Evolutionary conservation across 2,888 invertebrate genomes (phyloP).

Genomic region (Monochamus alternatus): DNA sequence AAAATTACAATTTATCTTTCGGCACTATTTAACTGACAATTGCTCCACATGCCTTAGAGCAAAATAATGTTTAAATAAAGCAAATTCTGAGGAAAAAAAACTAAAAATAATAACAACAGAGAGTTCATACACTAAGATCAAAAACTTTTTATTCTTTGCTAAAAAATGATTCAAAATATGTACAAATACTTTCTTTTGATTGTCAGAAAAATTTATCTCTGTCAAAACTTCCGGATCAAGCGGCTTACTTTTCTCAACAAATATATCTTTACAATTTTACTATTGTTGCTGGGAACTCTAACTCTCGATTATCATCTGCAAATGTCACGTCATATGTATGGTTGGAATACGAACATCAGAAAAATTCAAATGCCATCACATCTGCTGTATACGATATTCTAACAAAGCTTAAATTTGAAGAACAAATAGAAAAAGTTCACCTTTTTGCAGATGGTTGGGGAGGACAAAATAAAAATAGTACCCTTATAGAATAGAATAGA

Average conservation of each 20-base stretch:
- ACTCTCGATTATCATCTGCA: slow-evolving; percentile 18
- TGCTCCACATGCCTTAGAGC: no score
- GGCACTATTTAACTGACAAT: slow-evolving; percentile 18
- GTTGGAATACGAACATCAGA: slow-evolving; percentile 20
- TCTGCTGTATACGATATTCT: slow-evolving; percentile 10
- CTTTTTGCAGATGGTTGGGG: slow-evolving; percentile 34
- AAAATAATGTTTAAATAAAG: slow-evolving; percentile 8
- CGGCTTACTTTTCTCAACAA: slow-evolving; percentile 33
- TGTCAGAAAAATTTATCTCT: slow-evolving; percentile 34
- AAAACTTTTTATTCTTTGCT: slow-evolving; percentile 11
- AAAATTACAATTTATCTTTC: slow-evolving; percentile 25
- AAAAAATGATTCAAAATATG: not conserved
- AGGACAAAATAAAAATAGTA: no score
- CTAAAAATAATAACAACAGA: no score
- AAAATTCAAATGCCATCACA: slow-evolving; percentile 36
- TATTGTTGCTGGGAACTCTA: slow-evolving; percentile 26
- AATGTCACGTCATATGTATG: slow-evolving; percentile 21
- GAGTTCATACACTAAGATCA: no score
- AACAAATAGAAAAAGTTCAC: slow-evolving; percentile 5
- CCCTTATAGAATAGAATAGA: no score
- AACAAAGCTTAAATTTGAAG: not conserved
- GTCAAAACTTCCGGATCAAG: slow-evolving; percentile 40
- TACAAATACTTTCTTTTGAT: no score
- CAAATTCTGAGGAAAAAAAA: slow-evolving; percentile 1
- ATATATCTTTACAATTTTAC: slow-evolving; percentile 42